Evolutionary conservation across 2,113 vertebrate genomes (phyloP), one percentile per base, ranked within the genome.

Genomic region (Struthidea cinerea): DNA sequence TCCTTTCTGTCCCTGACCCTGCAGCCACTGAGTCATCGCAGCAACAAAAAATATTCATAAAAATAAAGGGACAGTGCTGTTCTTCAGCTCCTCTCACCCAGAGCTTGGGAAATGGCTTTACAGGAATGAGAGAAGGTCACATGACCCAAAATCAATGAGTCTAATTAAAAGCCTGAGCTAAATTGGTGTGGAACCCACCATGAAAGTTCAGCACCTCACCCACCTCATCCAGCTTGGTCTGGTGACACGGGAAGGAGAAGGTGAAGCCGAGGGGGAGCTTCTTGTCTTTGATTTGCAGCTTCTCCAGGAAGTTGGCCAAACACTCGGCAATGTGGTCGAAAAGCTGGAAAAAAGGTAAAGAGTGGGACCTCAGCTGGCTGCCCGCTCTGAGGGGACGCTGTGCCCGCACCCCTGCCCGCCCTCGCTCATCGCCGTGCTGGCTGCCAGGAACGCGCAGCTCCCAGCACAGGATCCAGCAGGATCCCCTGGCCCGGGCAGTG

Each of bases 241-340:
- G 99, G 77, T 98, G 97, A 53, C 99, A 99, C 0, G 99, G 99
- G 85, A 99, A 99, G 1, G 99, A 99, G 97, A 99, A 99, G 41
- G 99, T 99, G 94, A 99, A 99, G 13, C 99, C 99, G 13, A 99
- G 97, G 1, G 99, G 99, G 8, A 99, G 98, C 76, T 99, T 99
- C 98, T 98, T 98, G 56, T 99, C 98, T 86, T 99, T 99, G 79
- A 99, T 99, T 9, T 98, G 97, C 92, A 99, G 96, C 80, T 99
- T 99, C 7, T 99, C 99, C 98, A 99, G 61, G 97, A 99, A 99
- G 94, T 98, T 98, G 67, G 98, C 98, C 98, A 99, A 95, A 90
- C 99, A 99, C 46, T 99, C 99, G 0, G 98, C 99, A 13, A 99
- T 98, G 98, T 99, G 99, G 96, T 99, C 99, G 10, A 99, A 99